Conservation (phyloP, 2,797 vertebrate genomes). For the Enteromius radiatus region DNA sequence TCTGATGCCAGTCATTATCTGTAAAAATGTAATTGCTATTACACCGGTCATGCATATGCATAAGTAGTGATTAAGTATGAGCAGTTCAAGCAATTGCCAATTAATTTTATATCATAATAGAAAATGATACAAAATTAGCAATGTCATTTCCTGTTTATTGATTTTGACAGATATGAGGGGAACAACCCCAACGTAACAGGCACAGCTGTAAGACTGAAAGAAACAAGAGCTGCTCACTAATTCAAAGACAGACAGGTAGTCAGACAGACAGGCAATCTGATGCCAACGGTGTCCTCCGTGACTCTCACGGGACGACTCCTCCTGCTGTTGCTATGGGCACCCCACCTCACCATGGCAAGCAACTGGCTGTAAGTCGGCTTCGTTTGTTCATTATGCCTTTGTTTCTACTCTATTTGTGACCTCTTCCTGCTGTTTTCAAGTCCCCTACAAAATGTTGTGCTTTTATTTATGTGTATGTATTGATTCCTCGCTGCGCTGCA, state of each 20-base stretch:
- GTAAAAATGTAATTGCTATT: neutral
- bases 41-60: neutral
- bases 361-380: slow-evolving; percentile 85
- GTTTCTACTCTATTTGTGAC: slow-evolving; percentile 50
- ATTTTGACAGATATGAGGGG: slow-evolving; percentile 77
- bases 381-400: slow-evolving; percentile 79
- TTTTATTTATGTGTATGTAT: neutral
- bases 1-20: neutral
- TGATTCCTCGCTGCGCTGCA: slow-evolving; percentile 9
- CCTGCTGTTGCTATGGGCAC: slow-evolving; percentile 88
- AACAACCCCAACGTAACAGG: slow-evolving; percentile 72
- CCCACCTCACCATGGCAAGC: slow-evolving; percentile 84
- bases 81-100: neutral
- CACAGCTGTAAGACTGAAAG: slow-evolving; percentile 49
- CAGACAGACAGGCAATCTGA: slow-evolving; percentile 83
- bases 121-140: neutral
- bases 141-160: neutral
- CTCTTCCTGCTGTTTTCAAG: slow-evolving; percentile 19
- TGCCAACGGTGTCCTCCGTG: slow-evolving; percentile 86
- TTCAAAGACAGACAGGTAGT: slow-evolving; percentile 73
- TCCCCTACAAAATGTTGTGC: neutral
- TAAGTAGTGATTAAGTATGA: neutral
- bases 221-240: slow-evolving; percentile 58
- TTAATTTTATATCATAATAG: neutral
- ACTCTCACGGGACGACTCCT: slow-evolving; percentile 84